Percentiles rank a stretch among this genome's conserved stretches.
Conservation (phyloP, 2,797 vertebrate genomes). For the Myotis myotis region DNA sequence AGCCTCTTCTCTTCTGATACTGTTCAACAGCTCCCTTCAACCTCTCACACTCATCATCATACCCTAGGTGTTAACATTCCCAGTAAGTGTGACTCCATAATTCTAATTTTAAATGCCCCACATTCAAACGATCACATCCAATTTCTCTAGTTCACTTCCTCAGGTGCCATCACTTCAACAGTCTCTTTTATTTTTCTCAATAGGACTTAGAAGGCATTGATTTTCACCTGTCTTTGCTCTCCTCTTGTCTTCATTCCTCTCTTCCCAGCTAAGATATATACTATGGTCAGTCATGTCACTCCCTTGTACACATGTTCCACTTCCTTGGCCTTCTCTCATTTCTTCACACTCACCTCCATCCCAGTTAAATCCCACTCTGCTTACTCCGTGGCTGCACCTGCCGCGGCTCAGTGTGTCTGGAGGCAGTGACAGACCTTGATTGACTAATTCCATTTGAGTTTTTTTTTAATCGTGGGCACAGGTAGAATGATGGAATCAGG, state of each 20-base stretch:
- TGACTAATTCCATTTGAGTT: neutral
- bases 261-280: neutral
- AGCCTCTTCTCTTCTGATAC: neutral
- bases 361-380: neutral
- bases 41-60: too few relatives aligned
- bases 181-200: neutral
- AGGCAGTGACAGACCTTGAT: neutral
- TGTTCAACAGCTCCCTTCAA: neutral
- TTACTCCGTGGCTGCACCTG: too few relatives aligned
- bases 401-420: neutral
- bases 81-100: neutral
- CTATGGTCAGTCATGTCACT: accelerated
- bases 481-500: neutral
- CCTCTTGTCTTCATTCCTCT: neutral
- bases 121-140: neutral
- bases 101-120: neutral
- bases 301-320: accelerated
- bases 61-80: neutral
- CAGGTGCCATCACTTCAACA: neutral
- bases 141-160: neutral
- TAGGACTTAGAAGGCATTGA: neutral
- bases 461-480: neutral
- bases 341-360: neutral
- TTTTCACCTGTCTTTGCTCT: neutral
- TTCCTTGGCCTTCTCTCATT: neutral